Evolutionary conservation across 30 jellyfish, hydroid and myxozoan species (phyloP), one percentile per base, ranked within the genome.

Genomic region (Catostylus mosaicus): DNA sequence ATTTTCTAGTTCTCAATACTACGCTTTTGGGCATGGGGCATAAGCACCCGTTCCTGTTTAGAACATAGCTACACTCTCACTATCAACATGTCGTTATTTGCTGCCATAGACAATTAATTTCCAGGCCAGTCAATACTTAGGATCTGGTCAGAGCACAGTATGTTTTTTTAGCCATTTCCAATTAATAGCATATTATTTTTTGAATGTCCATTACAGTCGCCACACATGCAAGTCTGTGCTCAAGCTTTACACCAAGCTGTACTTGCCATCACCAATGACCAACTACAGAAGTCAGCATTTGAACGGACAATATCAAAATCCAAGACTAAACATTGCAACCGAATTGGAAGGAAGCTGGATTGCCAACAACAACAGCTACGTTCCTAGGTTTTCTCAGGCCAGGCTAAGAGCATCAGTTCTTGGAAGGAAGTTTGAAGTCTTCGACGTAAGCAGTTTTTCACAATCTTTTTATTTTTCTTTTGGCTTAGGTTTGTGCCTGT

Each of bases 121-220:
- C n/a, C n/a, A n/a, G n/a, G n/a, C n/a, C n/a, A n/a, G n/a, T n/a
- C n/a, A n/a, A n/a, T n/a, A n/a, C n/a, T n/a, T n/a, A n/a, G n/a
- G n/a, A n/a, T n/a, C n/a, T n/a, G n/a, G n/a, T n/a, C n/a, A n/a
- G n/a, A n/a, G n/a, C n/a, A n/a, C n/a, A n/a, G n/a, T n/a, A n/a
- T n/a, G n/a, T n/a, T n/a, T n/a, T n/a, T n/a, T n/a, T n/a, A n/a
- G n/a, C n/a, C n/a, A n/a, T n/a, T n/a, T n/a, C n/a, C n/a, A n/a
- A n/a, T n/a, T n/a, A n/a, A n/a, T n/a, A n/a, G n/a, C n/a, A n/a
- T n/a, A n/a, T n/a, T n/a, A n/a, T n/a, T n/a, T n/a, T n/a, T n/a
- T n/a, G n/a, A n/a, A n/a, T n/a, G n/a, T n/a, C n/a, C n/a, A n/a
- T 73, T 59, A 10, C 75, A 79, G 90, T 32, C 90, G 90, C 59